phyloP scores from a whole-genome alignment of 2,113 vertebrate species.

The Hyla sarda region DNA sequence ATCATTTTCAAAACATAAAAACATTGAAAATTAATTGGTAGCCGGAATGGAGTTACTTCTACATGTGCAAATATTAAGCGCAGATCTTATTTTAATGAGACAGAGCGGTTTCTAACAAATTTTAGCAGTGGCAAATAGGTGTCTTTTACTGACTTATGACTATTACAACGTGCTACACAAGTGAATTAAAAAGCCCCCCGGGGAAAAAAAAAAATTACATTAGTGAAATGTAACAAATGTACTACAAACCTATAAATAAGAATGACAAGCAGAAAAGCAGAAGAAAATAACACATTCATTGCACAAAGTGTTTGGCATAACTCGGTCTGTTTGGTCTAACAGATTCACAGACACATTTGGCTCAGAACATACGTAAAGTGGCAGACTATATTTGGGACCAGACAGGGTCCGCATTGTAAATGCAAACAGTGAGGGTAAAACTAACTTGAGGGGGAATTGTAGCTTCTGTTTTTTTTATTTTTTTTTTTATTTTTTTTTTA shows the following conservation, averaged over 20 bases:
- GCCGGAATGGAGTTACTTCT: slow-evolving; percentile 92
- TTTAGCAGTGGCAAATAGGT: slow-evolving; percentile 51
- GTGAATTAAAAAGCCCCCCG: slow-evolving; percentile 53
- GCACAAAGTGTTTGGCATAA: slow-evolving; percentile 8
- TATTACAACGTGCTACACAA: slow-evolving; percentile 40
- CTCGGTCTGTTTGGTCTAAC: slow-evolving; percentile 57
- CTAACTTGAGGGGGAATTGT: neutral
- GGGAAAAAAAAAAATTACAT: slow-evolving; percentile 40
- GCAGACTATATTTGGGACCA: neutral
- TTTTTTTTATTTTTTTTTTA: too few species aligned
- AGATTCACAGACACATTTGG: neutral
- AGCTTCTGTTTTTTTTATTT: too few species aligned
- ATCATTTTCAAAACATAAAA: slow-evolving; percentile 98
- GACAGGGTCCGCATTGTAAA: neutral
- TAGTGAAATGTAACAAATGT: slow-evolving; percentile 36
- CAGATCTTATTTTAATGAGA: slow-evolving; percentile 81
- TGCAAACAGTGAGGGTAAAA: neutral
- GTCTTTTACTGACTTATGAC: slow-evolving; percentile 48
- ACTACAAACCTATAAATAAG: slow-evolving; percentile 38
- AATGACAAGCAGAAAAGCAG: slow-evolving; percentile 36
- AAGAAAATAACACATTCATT: slow-evolving; percentile 25
- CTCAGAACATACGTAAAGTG: neutral
- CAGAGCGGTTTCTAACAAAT: slow-evolving; percentile 69
- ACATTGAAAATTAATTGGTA: slow-evolving; percentile 97
- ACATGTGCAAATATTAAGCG: slow-evolving; percentile 90